These are phyloP conservation scores for Drosophila villosipedis DNA, from an alignment of 2,888 invertebrate species.

Conservation along the genomic window DNA sequence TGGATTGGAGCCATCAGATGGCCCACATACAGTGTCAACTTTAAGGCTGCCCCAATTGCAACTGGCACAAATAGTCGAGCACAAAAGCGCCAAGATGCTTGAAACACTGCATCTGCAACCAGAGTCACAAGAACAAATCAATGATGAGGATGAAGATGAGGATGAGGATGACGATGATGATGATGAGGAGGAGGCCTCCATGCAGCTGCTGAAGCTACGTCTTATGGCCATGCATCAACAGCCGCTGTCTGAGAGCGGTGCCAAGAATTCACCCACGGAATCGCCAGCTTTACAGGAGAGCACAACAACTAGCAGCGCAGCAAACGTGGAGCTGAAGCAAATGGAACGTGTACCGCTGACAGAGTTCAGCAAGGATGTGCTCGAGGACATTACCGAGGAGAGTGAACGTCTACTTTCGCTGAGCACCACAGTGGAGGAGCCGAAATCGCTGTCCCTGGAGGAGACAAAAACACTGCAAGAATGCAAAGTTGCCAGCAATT, in stretches of 20 bases:
- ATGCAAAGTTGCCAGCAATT: conserved; percentile 41
- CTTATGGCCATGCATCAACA: conserved; percentile 81
- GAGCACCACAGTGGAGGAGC: conserved; percentile 79
- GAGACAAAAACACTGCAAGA: conserved; percentile 66
- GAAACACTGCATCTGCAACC: conserved; percentile 59
- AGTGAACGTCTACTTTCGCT: conserved; percentile 81
- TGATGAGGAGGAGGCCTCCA: conserved; percentile 80
- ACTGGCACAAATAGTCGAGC: conserved; percentile 53
- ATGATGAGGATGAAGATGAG: conserved; percentile 4
- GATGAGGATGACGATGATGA: conserved; percentile 50
- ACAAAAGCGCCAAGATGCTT: conserved; percentile 37
- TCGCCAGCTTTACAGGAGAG: conserved; percentile 25
- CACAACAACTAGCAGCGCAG: background rate
- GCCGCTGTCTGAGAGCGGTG: conserved; percentile 27
- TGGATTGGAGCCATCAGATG: conserved; percentile 36
- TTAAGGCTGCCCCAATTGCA: conserved; percentile 40
- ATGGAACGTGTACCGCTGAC: conserved; percentile 83
- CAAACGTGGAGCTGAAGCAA: conserved; percentile 72
- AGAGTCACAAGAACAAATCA: conserved; percentile 49
- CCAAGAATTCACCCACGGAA: conserved; percentile 53
- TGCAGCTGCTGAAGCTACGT: conserved; percentile 81
- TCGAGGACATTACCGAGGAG: conserved; percentile 85
- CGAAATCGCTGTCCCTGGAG: conserved; percentile 72
- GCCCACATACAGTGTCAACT: conserved; percentile 10
- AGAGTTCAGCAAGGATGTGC: conserved; percentile 83